Conservation (phyloP, 2,797 vertebrate species). For the Numenius phaeopus region DNA sequence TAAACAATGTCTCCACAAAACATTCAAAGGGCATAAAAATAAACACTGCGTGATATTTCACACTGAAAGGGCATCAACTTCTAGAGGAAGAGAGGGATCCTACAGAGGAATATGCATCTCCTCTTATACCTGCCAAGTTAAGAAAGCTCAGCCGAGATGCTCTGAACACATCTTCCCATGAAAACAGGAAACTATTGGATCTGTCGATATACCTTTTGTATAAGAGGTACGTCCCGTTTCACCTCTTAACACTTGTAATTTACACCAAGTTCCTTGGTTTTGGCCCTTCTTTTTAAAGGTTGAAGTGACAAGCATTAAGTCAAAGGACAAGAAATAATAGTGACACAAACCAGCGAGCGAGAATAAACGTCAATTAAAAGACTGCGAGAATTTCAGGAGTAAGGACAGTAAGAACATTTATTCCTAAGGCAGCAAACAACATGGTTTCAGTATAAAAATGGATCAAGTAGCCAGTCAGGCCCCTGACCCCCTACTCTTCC, state of each 20-base stretch:
- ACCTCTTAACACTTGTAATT: not conserved
- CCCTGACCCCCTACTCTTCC: not conserved
- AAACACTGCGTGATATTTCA: constrained; percentile 46
- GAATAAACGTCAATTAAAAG: not conserved
- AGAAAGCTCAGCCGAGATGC: not conserved
- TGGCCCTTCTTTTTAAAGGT: not conserved
- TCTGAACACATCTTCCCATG: not conserved
- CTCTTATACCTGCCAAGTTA: not conserved
- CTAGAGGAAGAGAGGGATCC: not conserved
- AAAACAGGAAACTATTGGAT: not conserved
- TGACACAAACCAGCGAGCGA: not conserved
- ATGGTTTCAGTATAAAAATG: not conserved
- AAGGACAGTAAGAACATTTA: not conserved
- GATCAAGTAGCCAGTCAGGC: not conserved
- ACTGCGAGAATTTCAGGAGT: not conserved
- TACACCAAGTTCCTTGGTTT: not conserved
- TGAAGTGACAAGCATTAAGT: not conserved
- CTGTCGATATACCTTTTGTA: not conserved
- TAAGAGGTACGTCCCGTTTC: not conserved
- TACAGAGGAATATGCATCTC: not conserved
- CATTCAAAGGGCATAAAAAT: constrained; percentile 48
- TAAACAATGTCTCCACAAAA: constrained; percentile 40
- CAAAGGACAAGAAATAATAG: not conserved
- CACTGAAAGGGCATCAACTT: constrained; percentile 16
- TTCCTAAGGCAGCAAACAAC: not conserved